Conservation (phyloP, 2,888 invertebrate genomes). For the Gymnoscelis rufifasciata region DNA sequence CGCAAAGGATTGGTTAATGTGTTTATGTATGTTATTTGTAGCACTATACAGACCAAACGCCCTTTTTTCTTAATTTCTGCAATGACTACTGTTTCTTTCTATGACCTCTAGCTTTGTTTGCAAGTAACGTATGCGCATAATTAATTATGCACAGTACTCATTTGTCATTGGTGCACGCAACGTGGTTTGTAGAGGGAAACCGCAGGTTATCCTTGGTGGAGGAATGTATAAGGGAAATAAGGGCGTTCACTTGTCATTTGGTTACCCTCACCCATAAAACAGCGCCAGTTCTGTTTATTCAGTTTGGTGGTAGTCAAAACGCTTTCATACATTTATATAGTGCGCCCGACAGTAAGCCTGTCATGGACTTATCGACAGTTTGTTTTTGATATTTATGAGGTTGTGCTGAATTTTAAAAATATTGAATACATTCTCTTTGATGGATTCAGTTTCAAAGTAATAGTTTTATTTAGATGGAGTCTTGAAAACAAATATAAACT, state of each 20-base stretch:
- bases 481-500: not conserved
- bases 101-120: conserved; percentile 2
- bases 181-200: conserved; percentile 16
- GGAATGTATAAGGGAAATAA: too few relatives aligned
- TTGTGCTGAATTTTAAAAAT: conserved; percentile 1
- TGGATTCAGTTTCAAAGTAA: not conserved
- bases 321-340: conserved; percentile 1
- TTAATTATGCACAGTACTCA: conserved; percentile 18
- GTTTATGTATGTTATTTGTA: too few relatives aligned
- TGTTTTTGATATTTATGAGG: not conserved
- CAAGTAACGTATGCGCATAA: conserved; percentile 16
- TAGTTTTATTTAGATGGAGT: not conserved
- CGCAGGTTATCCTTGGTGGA: conserved; percentile 14
- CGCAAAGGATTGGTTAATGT: too few relatives aligned
- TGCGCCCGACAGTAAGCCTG: not conserved
- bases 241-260: conserved; percentile 7
- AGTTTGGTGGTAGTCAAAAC: conserved; percentile 86
- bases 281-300: conserved; percentile 86
- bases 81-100: conserved; percentile 3
- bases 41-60: too few relatives aligned
- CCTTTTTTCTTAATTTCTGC: too few relatives aligned
- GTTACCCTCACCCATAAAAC: conserved; percentile 27
- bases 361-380: not conserved
- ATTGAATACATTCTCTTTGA: not conserved
- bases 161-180: conserved; percentile 22